Percentiles rank a stretch among this genome's conserved stretches.
Evolutionary conservation across 2,113 vertebrate species (phyloP).

Genomic region (Polyodon spathula): DNA sequence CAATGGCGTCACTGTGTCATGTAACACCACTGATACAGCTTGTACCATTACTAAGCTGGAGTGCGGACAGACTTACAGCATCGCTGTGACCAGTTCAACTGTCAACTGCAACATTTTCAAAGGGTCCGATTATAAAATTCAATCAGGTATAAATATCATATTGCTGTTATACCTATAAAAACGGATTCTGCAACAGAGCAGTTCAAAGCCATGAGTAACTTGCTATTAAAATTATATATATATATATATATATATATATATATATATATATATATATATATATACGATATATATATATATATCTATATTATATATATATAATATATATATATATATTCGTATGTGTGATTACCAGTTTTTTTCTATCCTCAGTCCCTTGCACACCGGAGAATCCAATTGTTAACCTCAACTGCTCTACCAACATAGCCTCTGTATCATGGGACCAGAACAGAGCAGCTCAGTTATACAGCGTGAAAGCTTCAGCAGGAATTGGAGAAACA

Average conservation of each 20-base stretch:
- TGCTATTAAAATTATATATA: background rate
- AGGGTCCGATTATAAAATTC: constrained; percentile 43
- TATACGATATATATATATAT: too few relatives aligned
- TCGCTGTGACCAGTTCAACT: constrained; percentile 41
- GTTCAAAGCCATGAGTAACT: too few relatives aligned
- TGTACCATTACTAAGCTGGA: constrained; percentile 44
- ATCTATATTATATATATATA: too few relatives aligned
- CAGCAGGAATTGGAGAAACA: constrained; percentile 26
- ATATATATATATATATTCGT: too few relatives aligned
- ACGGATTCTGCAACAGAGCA: too few relatives aligned
- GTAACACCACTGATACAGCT: constrained; percentile 30
- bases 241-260: too few relatives aligned
- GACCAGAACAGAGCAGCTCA: constrained; percentile 35
- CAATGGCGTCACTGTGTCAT: constrained; percentile 29
- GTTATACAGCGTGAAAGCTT: constrained; percentile 35
- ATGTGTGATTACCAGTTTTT: constrained; percentile 4
- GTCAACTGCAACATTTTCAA: constrained; percentile 35
- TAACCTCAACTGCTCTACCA: constrained; percentile 41
- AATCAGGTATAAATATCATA: constrained; percentile 43
- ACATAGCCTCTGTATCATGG: constrained; percentile 46
- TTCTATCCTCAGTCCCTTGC: constrained; percentile 49
- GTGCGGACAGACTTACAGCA: constrained; percentile 51
- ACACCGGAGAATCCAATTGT: constrained; percentile 33
- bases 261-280: too few relatives aligned
- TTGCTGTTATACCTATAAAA: too few relatives aligned